phyloP scores from a whole-genome alignment of 2,888 invertebrate species.

The Carcina quercana region DNA sequence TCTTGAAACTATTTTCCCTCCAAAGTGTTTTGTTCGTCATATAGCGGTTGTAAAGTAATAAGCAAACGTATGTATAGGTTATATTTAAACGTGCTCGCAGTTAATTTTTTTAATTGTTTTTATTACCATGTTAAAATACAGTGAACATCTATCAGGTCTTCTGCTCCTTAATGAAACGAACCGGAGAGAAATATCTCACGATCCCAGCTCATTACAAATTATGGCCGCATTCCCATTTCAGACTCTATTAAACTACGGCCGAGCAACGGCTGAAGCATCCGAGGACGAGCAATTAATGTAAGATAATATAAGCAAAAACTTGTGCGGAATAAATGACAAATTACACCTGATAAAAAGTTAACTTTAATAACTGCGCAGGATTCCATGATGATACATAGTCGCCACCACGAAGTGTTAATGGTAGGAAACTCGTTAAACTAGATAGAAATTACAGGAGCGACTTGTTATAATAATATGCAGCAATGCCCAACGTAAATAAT shows the following conservation, averaged over 20 bases:
- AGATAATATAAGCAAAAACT: conserved; percentile 53
- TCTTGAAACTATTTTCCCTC: too few relatives aligned
- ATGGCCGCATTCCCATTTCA: conserved; percentile 66
- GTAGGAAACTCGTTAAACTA: background rate
- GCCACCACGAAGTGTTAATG: conserved; percentile 1
- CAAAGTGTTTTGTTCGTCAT: too few relatives aligned
- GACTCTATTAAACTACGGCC: conserved; percentile 42
- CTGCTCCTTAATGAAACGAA: too few relatives aligned
- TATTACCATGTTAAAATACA: too few relatives aligned
- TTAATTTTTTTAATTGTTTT: too few relatives aligned
- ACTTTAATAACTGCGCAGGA: conserved; percentile 26
- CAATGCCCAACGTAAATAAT: background rate
- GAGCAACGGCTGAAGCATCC: conserved; percentile 36
- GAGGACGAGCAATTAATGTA: conserved; percentile 48
- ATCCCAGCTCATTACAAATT: conserved; percentile 71
- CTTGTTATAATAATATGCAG: background rate
- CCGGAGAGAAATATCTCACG: conserved; percentile 66
- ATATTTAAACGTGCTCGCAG: too few relatives aligned
- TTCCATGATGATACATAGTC: conserved; percentile 13
- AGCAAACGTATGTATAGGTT: too few relatives aligned
- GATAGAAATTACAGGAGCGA: background rate
- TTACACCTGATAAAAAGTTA: conserved; percentile 43
- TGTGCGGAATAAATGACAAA: conserved; percentile 51
- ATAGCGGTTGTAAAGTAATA: too few relatives aligned
- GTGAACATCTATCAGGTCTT: too few relatives aligned